Evolutionary conservation across 2,888 invertebrate genomes (phyloP), one percentile per base, ranked within the genome.

Genomic region (Pecten maximus): DNA sequence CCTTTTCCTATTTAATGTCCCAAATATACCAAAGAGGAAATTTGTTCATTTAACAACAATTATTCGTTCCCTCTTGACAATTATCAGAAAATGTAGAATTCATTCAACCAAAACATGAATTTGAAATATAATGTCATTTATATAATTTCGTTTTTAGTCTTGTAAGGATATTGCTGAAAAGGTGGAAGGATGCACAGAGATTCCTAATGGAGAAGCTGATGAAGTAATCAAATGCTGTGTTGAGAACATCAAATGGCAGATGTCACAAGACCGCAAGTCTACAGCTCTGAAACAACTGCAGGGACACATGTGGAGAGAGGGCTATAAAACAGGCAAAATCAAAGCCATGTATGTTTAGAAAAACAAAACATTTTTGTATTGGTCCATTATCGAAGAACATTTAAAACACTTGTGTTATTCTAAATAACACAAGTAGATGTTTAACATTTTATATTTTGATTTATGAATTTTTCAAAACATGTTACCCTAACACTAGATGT

Each of bases 271-370:
- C 96, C 97, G 98, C 91, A 98, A 99, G 96, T 97, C 98, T 54
- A 98, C 98, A 8, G 98, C 98, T 8, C 97, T 99, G 92, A 99
- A 99, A 96, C 97, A 98, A 89, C 97, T 99, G n/a, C 99, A 99
- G 97, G 99, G 99, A 0, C 97, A 98, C 92, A 98, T 99, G 95
- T 99, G 98, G 98, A 98, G 98, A 95, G 97, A 98, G 94, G 99
- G 98, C 4, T 99, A 98, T 96, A 97, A 98, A 94, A 97, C 97
- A 90, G 98, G 98, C 54, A 97, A 97, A 54, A 97, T 99, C 3
- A 98, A 98, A 96, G 98, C 98, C 96, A 99, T 99, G 99, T 99
- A 97, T 98, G 99, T 98, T 86, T n/a, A 40, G 12, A 6, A 44
- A 44, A 44, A 86, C 86, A 86, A 35, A 8, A 16, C 35, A 88